These are phyloP conservation scores for Eilema depressum DNA, from an alignment of 2,888 invertebrate genomes.

Conservation along the genomic window DNA sequence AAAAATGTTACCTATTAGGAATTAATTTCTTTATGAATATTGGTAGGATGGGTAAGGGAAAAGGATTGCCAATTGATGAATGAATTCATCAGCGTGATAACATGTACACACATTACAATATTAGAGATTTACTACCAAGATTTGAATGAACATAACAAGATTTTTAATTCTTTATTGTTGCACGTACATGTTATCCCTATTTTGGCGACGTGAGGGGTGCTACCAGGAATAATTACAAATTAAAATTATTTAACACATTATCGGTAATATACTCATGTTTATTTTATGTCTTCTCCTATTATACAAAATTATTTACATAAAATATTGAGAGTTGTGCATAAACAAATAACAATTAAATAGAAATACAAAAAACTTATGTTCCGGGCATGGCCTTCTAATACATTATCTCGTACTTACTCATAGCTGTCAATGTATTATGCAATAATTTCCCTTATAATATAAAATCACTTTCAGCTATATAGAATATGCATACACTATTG, in stretches of 20 bases:
- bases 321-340: conserved; percentile 88
- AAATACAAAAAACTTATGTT: conserved; percentile 85
- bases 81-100: conserved; percentile 73
- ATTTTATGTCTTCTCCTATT: conserved; percentile 86
- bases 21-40: conserved; percentile 12
- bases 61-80: conserved; percentile 76
- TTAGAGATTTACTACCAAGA: conserved; percentile 14
- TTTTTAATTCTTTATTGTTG: conserved; percentile 38
- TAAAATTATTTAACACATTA: conserved; percentile 86
- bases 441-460: conserved; percentile 83
- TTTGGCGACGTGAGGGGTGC: conserved; percentile 86
- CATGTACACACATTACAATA: conserved; percentile 73
- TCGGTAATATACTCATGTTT: conserved; percentile 88
- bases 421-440: conserved; percentile 86
- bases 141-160: conserved; percentile 24
- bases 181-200: conserved; percentile 85
- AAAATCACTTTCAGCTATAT: conserved; percentile 87
- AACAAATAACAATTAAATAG: conserved; percentile 88
- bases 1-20: background rate
- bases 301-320: conserved; percentile 88
- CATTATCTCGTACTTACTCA: conserved; percentile 81
- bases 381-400: conserved; percentile 83
- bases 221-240: conserved; percentile 88
- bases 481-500: conserved; percentile 85
- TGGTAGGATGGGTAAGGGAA: conserved; percentile 65